Conservation (phyloP, 2,888 invertebrate species). For the Chalcosyrphus nemorum region DNA sequence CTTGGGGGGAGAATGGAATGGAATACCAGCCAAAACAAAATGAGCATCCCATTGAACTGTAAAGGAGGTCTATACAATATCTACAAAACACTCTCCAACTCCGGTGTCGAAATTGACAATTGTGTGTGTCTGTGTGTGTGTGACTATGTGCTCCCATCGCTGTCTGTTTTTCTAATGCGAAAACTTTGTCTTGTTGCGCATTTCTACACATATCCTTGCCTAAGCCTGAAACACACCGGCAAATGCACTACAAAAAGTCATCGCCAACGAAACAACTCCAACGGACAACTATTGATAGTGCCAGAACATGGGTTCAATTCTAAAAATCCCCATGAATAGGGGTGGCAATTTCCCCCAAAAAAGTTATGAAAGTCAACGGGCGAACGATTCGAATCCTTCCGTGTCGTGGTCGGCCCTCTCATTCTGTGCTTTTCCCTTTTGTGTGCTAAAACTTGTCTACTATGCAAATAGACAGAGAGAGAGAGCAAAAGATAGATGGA, state of each 20-base stretch:
- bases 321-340: background rate
- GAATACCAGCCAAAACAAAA: constrained; percentile 22
- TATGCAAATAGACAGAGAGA: constrained; percentile 54
- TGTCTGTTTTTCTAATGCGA: constrained; percentile 49
- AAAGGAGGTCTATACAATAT: constrained; percentile 3
- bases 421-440: constrained; percentile 1
- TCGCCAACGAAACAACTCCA: constrained; percentile 30
- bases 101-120: constrained; percentile 40
- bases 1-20: background rate
- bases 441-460: constrained; percentile 37
- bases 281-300: constrained; percentile 62
- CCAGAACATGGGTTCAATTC: constrained; percentile 50
- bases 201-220: constrained; percentile 28
- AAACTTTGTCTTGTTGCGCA: constrained; percentile 70
- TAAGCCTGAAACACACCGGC: constrained; percentile 9
- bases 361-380: constrained; percentile 68
- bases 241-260: constrained; percentile 41
- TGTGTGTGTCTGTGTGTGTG: too few species aligned
- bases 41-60: constrained; percentile 47
- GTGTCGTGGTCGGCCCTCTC: constrained; percentile 13
- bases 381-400: constrained; percentile 67
- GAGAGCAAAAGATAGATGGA: background rate
- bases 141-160: background rate
- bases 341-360: constrained; percentile 44
- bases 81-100: background rate